Conservation (phyloP, 2,797 vertebrate genomes). For the Diceros bicornis region DNA sequence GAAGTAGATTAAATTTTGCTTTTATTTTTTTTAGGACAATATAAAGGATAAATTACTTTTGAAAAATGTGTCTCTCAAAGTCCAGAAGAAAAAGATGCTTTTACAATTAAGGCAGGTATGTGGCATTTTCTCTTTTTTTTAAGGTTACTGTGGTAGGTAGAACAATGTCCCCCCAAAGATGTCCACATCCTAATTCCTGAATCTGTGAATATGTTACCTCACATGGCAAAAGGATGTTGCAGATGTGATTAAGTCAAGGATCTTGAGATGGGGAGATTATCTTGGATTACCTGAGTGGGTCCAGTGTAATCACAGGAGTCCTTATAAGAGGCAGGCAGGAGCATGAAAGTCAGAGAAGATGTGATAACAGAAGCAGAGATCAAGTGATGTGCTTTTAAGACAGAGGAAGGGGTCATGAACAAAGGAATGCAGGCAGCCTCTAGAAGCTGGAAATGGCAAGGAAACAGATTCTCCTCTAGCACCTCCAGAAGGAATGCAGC, state of each 20-base stretch:
- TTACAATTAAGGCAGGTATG: constrained; percentile 89
- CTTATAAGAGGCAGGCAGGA: background rate
- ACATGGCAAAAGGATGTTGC: background rate
- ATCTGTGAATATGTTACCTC: background rate
- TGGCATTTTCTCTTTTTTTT: background rate
- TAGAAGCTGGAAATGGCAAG: background rate
- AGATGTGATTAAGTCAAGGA: background rate
- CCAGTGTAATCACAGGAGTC: background rate
- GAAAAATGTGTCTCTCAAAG: constrained; percentile 89
- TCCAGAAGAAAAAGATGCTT: constrained; percentile 90
- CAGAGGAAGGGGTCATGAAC: background rate
- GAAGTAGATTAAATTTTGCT: background rate
- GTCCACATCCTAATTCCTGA: background rate
- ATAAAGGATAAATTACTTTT: constrained; percentile 89
- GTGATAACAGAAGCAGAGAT: background rate
- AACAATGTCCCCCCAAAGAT: background rate
- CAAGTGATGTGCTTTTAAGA: background rate
- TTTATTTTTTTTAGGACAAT: constrained; percentile 87
- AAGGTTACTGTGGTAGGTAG: background rate
- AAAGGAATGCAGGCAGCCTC: background rate
- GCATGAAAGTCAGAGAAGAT: background rate
- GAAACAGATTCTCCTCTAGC: background rate
- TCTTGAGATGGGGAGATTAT: background rate
- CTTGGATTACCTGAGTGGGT: background rate
- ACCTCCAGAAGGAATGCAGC: background rate